Evolutionary conservation across 2,797 vertebrate genomes (phyloP).

Genomic region (Champsocephalus esox): DNA sequence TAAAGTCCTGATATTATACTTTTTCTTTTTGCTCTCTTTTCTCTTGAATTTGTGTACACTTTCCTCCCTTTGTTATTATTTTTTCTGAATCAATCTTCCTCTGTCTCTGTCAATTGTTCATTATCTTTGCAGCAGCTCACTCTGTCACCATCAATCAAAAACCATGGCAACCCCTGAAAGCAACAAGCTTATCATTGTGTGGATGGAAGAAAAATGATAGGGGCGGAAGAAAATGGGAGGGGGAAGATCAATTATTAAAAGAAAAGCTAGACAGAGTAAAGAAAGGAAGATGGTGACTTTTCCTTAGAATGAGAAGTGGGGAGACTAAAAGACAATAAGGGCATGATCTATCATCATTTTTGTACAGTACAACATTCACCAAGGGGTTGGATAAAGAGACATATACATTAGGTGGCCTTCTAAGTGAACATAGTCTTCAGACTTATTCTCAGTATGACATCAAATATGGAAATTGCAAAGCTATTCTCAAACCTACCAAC

Average conservation of each 20-base stretch:
- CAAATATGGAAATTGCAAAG: not conserved
- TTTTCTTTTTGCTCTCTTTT: slow-evolving; percentile 28
- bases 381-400: not conserved
- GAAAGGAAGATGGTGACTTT: slow-evolving; percentile 39
- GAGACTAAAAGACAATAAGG: slow-evolving; percentile 29
- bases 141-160: slow-evolving; percentile 79
- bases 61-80: slow-evolving; percentile 10
- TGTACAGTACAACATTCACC: not conserved
- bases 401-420: not conserved
- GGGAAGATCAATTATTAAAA: slow-evolving; percentile 64
- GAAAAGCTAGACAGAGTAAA: slow-evolving; percentile 34
- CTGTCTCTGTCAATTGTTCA: slow-evolving; percentile 45
- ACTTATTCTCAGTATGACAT: not conserved
- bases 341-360: not conserved
- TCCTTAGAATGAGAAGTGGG: slow-evolving; percentile 35
- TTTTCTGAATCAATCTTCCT: slow-evolving; percentile 45
- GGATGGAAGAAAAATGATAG: slow-evolving; percentile 74
- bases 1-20: slow-evolving; percentile 20
- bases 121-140: slow-evolving; percentile 39
- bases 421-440: not conserved
- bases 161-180: slow-evolving; percentile 75
- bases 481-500: not conserved
- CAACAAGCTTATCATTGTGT: slow-evolving; percentile 79
- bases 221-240: slow-evolving; percentile 61
- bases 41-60: slow-evolving; percentile 39